Percentiles rank a stretch among this genome's conserved stretches.
Conservation (phyloP, 1,140 invertebrate genomes). For the Homalodisca vitripennis region DNA sequence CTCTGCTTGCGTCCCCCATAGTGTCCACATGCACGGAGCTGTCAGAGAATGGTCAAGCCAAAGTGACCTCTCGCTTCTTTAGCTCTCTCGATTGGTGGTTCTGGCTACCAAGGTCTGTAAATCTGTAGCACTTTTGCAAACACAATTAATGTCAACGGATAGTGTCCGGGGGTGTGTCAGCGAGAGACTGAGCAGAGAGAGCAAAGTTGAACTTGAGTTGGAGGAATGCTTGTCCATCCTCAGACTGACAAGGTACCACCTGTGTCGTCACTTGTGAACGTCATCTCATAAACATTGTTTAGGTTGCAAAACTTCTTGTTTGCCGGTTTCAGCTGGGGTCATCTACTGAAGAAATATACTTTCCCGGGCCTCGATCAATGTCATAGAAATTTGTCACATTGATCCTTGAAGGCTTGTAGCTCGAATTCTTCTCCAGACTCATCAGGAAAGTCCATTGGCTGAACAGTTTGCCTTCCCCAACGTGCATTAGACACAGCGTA, state of each 20-base stretch:
- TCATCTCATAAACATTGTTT: slow-evolving; percentile 97
- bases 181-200: slow-evolving; percentile 68
- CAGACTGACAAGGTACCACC: slow-evolving; percentile 68
- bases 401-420: slow-evolving; percentile 91
- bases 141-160: slow-evolving; percentile 77
- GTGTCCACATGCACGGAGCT: too few species aligned
- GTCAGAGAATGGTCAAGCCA: slow-evolving; percentile 85
- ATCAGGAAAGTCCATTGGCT: slow-evolving; percentile 89
- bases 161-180: slow-evolving; percentile 61
- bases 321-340: slow-evolving; percentile 80
- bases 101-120: slow-evolving; percentile 68
- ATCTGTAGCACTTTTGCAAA: slow-evolving; percentile 77
- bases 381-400: slow-evolving; percentile 90
- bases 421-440: slow-evolving; percentile 92
- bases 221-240: slow-evolving; percentile 65
- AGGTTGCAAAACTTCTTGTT: slow-evolving; percentile 86
- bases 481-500: slow-evolving; percentile 88
- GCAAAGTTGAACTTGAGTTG: slow-evolving; percentile 81
- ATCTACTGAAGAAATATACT: slow-evolving; percentile 86
- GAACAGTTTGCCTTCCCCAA: slow-evolving; percentile 93
- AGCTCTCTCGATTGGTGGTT: slow-evolving; percentile 78
- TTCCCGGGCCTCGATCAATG: slow-evolving; percentile 85
- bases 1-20: too few species aligned
- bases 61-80: slow-evolving; percentile 82
- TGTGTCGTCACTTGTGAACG: slow-evolving; percentile 79